Evolutionary conservation across 1,140 invertebrate species (phyloP).

Genomic region (Trinorchestia longiramus): DNA sequence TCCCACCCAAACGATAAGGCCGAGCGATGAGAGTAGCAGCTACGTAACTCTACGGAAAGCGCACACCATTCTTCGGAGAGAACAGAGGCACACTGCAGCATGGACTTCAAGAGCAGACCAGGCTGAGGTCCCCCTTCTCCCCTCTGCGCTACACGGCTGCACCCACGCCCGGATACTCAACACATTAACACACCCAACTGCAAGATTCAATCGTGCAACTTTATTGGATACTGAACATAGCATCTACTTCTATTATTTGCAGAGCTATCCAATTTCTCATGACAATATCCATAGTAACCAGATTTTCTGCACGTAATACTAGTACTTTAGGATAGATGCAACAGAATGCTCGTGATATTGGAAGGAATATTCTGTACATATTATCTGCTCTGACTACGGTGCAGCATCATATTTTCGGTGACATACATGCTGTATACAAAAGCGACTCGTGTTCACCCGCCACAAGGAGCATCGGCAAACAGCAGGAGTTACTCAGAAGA

Average conservation of each 20-base stretch:
- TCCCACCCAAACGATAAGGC: background rate
- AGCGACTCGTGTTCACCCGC: too few relatives aligned
- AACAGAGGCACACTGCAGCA: background rate
- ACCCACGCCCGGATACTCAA: conserved; percentile 25
- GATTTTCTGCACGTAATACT: background rate
- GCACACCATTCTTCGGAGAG: background rate
- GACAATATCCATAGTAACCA: background rate
- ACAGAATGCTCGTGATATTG: background rate
- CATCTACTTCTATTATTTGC: background rate
- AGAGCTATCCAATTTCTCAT: background rate
- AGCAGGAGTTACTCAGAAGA: too few relatives aligned
- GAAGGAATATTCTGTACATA: background rate
- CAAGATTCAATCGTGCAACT: background rate
- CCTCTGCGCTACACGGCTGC: background rate
- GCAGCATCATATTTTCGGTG: background rate
- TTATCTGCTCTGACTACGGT: too few relatives aligned
- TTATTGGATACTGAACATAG: background rate
- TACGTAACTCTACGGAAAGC: background rate
- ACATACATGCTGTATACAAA: background rate
- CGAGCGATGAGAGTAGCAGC: background rate
- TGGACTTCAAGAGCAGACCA: background rate
- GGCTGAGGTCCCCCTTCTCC: background rate
- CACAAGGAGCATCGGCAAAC: too few relatives aligned
- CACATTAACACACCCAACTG: background rate
- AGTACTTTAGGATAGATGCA: background rate